Percentiles rank a stretch among this genome's conserved stretches.
Conservation (phyloP, 2,113 vertebrate species). For the Tragelaphus strepsiceros region DNA sequence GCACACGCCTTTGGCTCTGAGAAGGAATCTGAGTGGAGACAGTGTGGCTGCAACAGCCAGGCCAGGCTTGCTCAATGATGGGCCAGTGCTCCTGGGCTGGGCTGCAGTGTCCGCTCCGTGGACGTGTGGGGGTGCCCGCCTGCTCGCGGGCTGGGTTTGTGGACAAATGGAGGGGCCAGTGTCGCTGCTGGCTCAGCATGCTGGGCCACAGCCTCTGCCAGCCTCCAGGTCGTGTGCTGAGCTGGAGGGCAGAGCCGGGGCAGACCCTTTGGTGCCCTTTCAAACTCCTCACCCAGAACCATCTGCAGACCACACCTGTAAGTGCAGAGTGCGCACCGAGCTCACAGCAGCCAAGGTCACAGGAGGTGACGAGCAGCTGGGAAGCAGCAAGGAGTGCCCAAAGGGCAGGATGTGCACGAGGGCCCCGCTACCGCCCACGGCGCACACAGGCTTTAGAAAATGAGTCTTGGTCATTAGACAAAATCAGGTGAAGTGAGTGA, state of each 20-base stretch:
- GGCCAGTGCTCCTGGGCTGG: background rate
- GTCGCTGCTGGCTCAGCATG: background rate
- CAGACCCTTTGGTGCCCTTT: background rate
- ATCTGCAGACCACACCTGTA: background rate
- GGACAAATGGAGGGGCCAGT: background rate
- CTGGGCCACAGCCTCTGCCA: background rate
- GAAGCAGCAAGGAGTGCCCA: background rate
- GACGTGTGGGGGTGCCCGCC: background rate
- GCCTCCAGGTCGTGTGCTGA: too few relatives aligned
- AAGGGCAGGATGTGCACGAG: accelerated
- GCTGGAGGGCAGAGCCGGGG: background rate
- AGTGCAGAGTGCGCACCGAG: background rate
- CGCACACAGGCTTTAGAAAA: background rate
- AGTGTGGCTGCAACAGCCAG: background rate
- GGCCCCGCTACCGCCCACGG: too few relatives aligned
- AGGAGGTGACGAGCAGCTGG: background rate
- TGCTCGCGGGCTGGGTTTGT: background rate
- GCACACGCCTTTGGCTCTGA: slow-evolving; percentile 1
- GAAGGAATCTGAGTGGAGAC: background rate
- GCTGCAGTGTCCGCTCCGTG: background rate
- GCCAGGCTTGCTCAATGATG: background rate
- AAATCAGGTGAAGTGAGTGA: background rate
- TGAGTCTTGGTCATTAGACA: background rate
- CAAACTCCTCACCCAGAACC: background rate
- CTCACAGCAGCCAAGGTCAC: background rate